Conservation (phyloP, 2,888 invertebrate species). For the Xestoiulus laeticollis region DNA sequence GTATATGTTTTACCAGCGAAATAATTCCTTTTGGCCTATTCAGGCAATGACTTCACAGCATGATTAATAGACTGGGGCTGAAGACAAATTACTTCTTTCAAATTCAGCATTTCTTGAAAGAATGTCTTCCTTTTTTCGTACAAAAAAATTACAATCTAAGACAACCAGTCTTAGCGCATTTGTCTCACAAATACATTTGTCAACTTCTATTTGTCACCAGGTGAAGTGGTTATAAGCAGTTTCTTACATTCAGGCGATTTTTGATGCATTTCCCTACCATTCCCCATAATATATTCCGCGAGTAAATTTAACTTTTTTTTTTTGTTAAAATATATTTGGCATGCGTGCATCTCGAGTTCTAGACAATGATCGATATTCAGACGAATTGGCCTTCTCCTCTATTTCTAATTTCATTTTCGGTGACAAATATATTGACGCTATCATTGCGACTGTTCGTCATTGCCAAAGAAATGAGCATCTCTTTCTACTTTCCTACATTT, state of each 20-base stretch:
- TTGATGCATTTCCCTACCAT: neutral
- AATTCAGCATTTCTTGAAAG: conserved; percentile 39
- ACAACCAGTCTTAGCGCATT: conserved; percentile 49
- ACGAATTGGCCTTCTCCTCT: neutral
- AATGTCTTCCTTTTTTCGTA: conserved; percentile 45
- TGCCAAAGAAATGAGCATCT: neutral
- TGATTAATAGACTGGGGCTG: conserved; percentile 51
- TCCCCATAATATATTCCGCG: neutral
- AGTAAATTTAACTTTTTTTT: neutral
- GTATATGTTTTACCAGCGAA: neutral
- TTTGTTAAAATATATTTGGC: neutral
- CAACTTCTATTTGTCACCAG: conserved; percentile 51
- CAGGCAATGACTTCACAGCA: conserved; percentile 16
- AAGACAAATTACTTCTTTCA: conserved; percentile 49
- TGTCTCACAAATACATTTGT: conserved; percentile 52
- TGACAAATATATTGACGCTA: conserved; percentile 34
- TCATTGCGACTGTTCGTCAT: neutral
- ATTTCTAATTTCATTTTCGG: neutral
- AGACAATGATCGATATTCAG: conserved; percentile 11
- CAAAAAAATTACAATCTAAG: conserved; percentile 50
- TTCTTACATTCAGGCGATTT: neutral
- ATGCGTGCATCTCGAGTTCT: neutral
- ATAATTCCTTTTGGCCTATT: neutral
- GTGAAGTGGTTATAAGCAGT: conserved; percentile 19
- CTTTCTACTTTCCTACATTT: neutral